Conservation (phyloP, 2,888 invertebrate genomes). For the Aphidoletes aphidimyza region DNA sequence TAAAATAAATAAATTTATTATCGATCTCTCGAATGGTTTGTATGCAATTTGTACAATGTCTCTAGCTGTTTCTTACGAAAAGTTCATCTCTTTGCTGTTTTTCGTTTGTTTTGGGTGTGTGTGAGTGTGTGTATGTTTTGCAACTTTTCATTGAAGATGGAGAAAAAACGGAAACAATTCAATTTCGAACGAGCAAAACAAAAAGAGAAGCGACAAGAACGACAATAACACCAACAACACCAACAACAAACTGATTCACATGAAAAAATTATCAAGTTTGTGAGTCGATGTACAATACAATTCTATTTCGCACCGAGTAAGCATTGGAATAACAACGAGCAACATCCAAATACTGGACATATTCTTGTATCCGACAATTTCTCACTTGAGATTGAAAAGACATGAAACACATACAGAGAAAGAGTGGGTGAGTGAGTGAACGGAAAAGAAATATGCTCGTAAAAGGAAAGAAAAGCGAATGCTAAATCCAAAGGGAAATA, state of each 20-base stretch:
- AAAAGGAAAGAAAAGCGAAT: neutral
- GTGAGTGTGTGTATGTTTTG: no score
- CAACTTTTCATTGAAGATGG: neutral
- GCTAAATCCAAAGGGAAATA: constrained; percentile 34
- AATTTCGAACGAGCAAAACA: neutral
- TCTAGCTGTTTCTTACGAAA: neutral
- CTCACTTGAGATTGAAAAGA: constrained; percentile 46
- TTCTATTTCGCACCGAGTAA: neutral
- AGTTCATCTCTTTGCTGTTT: neutral
- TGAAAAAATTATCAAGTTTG: constrained; percentile 42
- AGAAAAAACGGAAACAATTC: constrained; percentile 17
- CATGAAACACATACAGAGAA: no score
- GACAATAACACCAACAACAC: neutral
- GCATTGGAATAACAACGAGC: constrained; percentile 18
- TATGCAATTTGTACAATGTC: constrained; percentile 7
- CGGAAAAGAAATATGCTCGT: neutral
- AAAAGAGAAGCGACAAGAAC: neutral
- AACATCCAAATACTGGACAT: constrained; percentile 24
- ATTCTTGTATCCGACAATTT: constrained; percentile 46
- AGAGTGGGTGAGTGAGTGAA: no score
- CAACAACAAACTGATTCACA: neutral
- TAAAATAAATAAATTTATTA: constrained; percentile 43
- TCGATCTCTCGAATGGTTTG: neutral
- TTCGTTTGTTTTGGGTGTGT: neutral
- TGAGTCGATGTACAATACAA: constrained; percentile 25